Conservation (phyloP, 2,888 invertebrate species). For the Minunthozetes semirufus region DNA sequence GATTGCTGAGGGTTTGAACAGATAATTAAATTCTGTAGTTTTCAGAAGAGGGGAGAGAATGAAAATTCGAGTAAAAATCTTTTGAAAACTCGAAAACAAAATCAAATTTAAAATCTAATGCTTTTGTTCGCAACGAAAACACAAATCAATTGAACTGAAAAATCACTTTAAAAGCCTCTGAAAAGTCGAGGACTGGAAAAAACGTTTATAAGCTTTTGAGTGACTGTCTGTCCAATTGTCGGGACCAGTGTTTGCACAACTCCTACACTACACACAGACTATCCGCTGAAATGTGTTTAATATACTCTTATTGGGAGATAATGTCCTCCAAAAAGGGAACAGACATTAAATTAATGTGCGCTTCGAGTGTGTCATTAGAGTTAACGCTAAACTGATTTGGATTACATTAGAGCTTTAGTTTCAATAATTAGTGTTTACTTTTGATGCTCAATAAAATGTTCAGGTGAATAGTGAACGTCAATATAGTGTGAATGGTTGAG, state of each 20-base stretch:
- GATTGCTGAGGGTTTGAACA: conserved; percentile 58
- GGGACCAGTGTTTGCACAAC: no score
- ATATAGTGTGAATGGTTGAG: no score
- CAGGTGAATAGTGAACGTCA: neutral
- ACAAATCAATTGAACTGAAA: neutral
- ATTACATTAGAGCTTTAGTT: neutral
- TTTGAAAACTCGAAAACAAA: no score
- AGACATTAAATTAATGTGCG: neutral
- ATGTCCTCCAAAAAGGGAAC: neutral
- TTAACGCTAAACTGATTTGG: conserved; percentile 5
- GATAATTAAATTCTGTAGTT: conserved; percentile 38
- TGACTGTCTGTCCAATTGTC: neutral
- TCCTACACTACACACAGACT: no score
- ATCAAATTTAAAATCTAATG: neutral
- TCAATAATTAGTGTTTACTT: conserved; percentile 4
- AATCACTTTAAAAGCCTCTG: neutral
- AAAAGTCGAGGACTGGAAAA: neutral
- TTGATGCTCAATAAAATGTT: neutral
- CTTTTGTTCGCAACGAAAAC: neutral
- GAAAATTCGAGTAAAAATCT: no score
- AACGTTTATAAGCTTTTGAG: neutral
- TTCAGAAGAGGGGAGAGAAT: no score
- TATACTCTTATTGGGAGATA: neutral
- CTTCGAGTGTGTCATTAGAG: neutral
- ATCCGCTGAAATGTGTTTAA: neutral